Evolutionary conservation across 35 echinoderm and acorn worm genomes (phyloP), one percentile per base, ranked within the genome.

Genomic region (Ophioderma brevispina): DNA sequence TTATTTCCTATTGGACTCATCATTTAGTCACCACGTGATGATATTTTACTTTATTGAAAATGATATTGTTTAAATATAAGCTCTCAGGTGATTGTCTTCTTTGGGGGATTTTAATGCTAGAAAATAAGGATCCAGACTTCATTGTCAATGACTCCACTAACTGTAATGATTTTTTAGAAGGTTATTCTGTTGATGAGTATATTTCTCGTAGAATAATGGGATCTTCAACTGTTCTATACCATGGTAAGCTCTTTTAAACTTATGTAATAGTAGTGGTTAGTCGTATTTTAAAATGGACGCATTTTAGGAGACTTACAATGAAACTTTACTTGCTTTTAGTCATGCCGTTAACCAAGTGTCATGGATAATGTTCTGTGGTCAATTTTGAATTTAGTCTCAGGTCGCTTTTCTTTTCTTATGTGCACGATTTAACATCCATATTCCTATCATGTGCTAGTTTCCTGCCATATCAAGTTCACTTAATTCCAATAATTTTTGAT

Each of bases 41-140:
- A 70, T 70, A 70, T 70, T 70, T 70, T 70, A 70, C 59, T 70
- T 70, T 70, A 70, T 70, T 70, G 59, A 70, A 70, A 70, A 18
- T 70, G 59, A 70, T 25, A 70, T 70, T 25, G 59, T 25, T 25
- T n/a, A 70, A 70, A 70, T 70, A 13, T 30, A 70, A 70, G n/a
- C 1, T 25, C n/a, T 70, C n/a, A 70, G 17, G 59, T 70, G 59
- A 70, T 70, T 70, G 59, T 70, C 5, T 70, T 6, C 15, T 70
- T 70, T 70, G n/a, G 59, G 59, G 1, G 59, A 70, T 70, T 70
- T 70, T 70, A 30, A 70, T 70, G 59, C 59, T 25, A 70, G 59
- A 25, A 70, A 8, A 25, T 70, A 70, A 70, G 59, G 59, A 70
- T 70, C 23, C 59, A 25, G 59, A 70, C n/a, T 70, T 70, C n/a